Evolutionary conservation across 1,140 invertebrate species (phyloP).

Genomic region (Semibalanus balanoides): DNA sequence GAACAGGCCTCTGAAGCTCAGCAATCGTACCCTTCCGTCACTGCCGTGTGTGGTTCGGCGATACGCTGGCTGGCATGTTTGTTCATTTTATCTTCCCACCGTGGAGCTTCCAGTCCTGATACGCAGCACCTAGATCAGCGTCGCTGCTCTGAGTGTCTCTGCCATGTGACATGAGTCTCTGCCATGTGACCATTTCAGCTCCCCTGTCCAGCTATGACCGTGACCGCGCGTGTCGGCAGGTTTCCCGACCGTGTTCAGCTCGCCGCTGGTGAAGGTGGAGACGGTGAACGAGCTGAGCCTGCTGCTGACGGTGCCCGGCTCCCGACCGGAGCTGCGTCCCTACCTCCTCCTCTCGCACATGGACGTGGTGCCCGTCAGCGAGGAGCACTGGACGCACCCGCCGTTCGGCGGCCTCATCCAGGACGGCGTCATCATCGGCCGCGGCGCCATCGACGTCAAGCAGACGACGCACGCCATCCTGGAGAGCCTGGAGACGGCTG

Average conservation of each 20-base stretch:
- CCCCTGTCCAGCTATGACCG: too few relatives aligned
- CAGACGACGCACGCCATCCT: slow-evolving; percentile 37
- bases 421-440: slow-evolving; percentile 35
- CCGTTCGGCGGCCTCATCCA: slow-evolving; percentile 37
- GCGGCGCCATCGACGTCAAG: slow-evolving; percentile 42
- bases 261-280: slow-evolving; percentile 29
- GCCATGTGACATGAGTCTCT: too few relatives aligned
- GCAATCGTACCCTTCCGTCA: too few relatives aligned
- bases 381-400: slow-evolving; percentile 32
- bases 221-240: too few relatives aligned
- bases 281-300: slow-evolving; percentile 37
- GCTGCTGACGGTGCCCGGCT: slow-evolving; percentile 31
- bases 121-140: too few relatives aligned
- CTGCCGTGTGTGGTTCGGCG: too few relatives aligned
- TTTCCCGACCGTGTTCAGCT: slow-evolving; percentile 34
- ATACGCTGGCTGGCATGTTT: too few relatives aligned
- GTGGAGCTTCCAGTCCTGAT: too few relatives aligned
- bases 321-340: slow-evolving; percentile 30
- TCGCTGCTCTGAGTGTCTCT: too few relatives aligned
- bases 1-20: too few relatives aligned
- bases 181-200: not conserved
- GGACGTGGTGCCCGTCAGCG: slow-evolving; percentile 42
- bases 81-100: too few relatives aligned
- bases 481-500: slow-evolving; percentile 37
- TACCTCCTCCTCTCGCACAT: slow-evolving; percentile 40